Conservation (phyloP, 2,888 invertebrate species). For the Hemicrepidius hirtus region DNA sequence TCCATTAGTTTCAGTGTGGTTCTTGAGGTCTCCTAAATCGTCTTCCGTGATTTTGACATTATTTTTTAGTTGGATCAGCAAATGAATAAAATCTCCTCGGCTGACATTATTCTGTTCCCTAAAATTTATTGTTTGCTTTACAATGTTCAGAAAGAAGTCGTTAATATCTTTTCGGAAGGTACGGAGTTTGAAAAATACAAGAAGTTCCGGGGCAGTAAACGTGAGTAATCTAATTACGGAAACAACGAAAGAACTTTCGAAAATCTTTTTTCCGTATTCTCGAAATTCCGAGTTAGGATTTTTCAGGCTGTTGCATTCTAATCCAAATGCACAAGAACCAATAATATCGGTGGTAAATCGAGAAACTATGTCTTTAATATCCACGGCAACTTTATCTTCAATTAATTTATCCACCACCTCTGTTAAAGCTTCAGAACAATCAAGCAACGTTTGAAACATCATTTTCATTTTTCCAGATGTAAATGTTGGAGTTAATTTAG, state of each 20-base stretch:
- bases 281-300: conserved; percentile 64
- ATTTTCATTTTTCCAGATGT: conserved; percentile 57
- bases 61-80: conserved; percentile 28
- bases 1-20: neutral
- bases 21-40: neutral
- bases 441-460: conserved; percentile 58
- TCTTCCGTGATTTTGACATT: conserved; percentile 1
- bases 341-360: conserved; percentile 70
- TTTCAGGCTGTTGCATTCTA: conserved; percentile 75
- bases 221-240: neutral
- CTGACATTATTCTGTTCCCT: conserved; percentile 25
- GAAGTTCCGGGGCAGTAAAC: neutral
- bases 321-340: conserved; percentile 75
- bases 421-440: conserved; percentile 63
- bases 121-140: conserved; percentile 16
- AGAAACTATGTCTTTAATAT: conserved; percentile 59
- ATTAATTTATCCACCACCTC: conserved; percentile 53
- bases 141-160: conserved; percentile 26
- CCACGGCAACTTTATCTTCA: conserved; percentile 41
- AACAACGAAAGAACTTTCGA: conserved; percentile 48
- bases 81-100: conserved; percentile 31
- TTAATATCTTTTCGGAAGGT: neutral
- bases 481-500: conserved; percentile 73
- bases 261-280: conserved; percentile 61
- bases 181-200: neutral